Conservation (phyloP, 2,113 vertebrate species). For the Numenius arquata region DNA sequence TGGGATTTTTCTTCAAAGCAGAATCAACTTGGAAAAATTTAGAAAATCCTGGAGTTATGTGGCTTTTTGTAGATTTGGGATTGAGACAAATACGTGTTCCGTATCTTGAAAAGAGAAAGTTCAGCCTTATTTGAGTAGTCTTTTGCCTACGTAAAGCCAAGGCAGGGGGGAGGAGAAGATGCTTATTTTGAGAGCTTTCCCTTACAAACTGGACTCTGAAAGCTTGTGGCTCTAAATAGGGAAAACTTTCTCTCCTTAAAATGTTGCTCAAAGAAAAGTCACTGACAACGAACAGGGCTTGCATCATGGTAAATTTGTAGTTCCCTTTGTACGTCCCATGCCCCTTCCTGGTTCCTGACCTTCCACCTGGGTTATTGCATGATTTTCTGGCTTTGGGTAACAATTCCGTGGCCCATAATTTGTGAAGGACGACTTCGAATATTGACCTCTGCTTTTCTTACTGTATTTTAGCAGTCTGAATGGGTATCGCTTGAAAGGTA, state of each 20-base stretch:
- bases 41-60: not conserved
- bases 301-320: not conserved
- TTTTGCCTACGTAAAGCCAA: not conserved
- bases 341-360: not conserved
- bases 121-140: not conserved
- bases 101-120: not conserved
- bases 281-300: not conserved
- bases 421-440: not conserved
- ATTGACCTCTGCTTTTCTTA: not conserved
- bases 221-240: not conserved
- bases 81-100: not conserved
- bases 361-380: not conserved
- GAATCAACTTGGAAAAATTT: not conserved
- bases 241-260: not conserved
- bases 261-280: not conserved
- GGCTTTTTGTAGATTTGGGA: not conserved
- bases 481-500: not conserved
- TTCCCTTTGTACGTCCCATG: accelerated
- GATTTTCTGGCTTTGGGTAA: not conserved
- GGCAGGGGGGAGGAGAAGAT: not conserved
- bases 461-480: not conserved
- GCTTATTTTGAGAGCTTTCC: not conserved
- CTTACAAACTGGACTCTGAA: not conserved
- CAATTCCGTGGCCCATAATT: not conserved
- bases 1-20: not conserved